phyloP scores from a whole-genome alignment of 2,888 invertebrate species.

The Philereme transversata region DNA sequence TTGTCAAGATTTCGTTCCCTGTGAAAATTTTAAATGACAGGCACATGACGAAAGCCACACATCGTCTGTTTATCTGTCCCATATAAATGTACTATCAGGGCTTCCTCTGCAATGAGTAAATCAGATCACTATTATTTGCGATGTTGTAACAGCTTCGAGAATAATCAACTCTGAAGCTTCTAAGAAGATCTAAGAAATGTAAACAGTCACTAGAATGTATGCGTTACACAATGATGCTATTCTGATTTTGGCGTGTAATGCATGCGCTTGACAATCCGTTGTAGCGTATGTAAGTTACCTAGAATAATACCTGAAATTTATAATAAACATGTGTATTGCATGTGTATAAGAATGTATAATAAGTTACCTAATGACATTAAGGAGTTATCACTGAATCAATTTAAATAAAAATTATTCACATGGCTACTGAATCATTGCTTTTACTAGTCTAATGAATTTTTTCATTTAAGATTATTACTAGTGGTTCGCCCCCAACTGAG shows the following conservation, averaged over 20 bases:
- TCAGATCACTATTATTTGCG: conserved; percentile 21
- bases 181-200: neutral
- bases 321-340: too few relatives aligned
- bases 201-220: neutral
- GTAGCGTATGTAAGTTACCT: too few relatives aligned
- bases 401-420: too few relatives aligned
- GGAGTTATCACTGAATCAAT: too few relatives aligned
- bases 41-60: conserved; percentile 28
- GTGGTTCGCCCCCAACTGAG: too few relatives aligned
- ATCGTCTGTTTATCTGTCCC: conserved; percentile 44
- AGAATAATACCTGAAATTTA: too few relatives aligned
- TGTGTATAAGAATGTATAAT: too few relatives aligned
- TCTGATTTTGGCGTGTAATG: neutral
- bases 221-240: neutral
- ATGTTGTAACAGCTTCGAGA: conserved; percentile 25
- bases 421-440: too few relatives aligned
- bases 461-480: too few relatives aligned
- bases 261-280: too few relatives aligned
- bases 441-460: too few relatives aligned
- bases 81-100: conserved; percentile 42
- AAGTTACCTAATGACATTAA: too few relatives aligned
- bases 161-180: conserved; percentile 21
- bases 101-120: conserved; percentile 30
- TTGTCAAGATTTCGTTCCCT: neutral
- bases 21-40: conserved; percentile 14